Conservation (phyloP, 2,113 vertebrate species). For the Bambusicola thoracicus region DNA sequence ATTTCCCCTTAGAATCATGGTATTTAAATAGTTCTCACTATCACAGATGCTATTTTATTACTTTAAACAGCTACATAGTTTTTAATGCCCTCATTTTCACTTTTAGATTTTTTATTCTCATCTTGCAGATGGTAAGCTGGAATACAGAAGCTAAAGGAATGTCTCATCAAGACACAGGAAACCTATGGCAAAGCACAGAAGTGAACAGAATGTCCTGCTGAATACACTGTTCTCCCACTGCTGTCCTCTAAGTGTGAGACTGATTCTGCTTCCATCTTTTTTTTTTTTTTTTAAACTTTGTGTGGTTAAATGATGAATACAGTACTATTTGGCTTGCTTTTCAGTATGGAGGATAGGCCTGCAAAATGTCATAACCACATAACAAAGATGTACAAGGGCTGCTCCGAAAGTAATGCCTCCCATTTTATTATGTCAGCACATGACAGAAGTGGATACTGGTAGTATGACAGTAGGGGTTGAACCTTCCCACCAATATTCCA, state of each 20-base stretch:
- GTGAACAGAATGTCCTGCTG: not conserved
- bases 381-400: not conserved
- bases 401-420: no score
- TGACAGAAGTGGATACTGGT: no score
- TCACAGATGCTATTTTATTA: not conserved
- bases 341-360: not conserved
- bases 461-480: no score
- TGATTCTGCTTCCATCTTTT: not conserved
- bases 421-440: no score
- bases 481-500: no score
- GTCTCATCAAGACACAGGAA: not conserved
- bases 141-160: not conserved
- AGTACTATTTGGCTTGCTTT: not conserved
- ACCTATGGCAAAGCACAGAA: not conserved
- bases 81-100: not conserved
- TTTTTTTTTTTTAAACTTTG: not conserved
- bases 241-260: not conserved
- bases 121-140: not conserved
- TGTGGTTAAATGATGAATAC: accelerated
- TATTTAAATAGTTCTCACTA: not conserved
- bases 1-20: not conserved
- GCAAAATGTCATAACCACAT: not conserved
- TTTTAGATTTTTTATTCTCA: not conserved
- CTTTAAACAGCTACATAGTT: not conserved
- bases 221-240: not conserved